Evolutionary conservation across 2,113 vertebrate genomes (phyloP), one percentile per base, ranked within the genome.

Genomic region (Hyperoodon ampullatus): DNA sequence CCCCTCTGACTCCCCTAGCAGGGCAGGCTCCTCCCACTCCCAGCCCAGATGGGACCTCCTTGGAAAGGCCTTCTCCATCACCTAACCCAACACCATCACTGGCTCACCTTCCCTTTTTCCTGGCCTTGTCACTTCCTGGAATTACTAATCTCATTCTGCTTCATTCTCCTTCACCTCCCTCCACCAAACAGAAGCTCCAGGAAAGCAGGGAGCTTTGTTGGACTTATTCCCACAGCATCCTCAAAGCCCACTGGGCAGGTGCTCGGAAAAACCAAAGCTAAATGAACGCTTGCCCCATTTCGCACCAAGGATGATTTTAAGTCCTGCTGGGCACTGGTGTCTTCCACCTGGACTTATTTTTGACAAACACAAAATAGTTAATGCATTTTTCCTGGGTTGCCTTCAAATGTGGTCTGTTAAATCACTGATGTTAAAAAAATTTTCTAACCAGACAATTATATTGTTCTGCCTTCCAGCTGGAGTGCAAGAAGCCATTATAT

Each of bases 371-470:
- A 90, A 92, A 96, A 96, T 44, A 96, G 71, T 88, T 88, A 95
- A 88, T 95, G 86, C 30, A 83, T 66, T 96, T 94, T 95, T 93
- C 90, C 78, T 94, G 15, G n/a, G 19, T 92, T 96, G 84, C 82
- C 80, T 96, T 88, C 85, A 83, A n/a, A 91, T 80, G 60, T 96
- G 61, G 50, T 95, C 39, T 21, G 44, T 95, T 95, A 96, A 97
- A 97, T 86, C 60, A 97, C 47, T 19, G 88, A 86, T 19, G 60
- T 92, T 90, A 95, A 97, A 95, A 97, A 83, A 42, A 83, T 78
- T 93, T 98, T 94, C 95, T 65, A 93, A 97, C 74, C 89, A 97
- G 81, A 55, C 94, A 94, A 95, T 85, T 93, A 88, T 3, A 68
- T 0, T 68, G 42, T 26, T 42, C 93, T 71, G 81, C 68, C 91